phyloP scores from a whole-genome alignment of 2,888 invertebrate species.

The Eristalis pertinax region DNA sequence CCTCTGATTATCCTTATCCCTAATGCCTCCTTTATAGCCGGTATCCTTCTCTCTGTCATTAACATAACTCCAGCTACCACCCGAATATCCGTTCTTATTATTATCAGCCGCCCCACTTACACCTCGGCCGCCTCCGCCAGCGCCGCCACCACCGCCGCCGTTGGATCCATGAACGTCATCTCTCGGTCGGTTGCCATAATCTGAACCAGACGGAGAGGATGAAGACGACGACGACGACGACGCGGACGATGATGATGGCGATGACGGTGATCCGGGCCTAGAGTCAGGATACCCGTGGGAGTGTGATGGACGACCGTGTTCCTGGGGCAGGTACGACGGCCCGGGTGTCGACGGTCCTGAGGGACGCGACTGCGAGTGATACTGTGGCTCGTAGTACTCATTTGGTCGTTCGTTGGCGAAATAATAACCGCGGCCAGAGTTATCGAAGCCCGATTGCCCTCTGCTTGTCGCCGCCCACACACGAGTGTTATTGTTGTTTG shows the following conservation, averaged over 20 bases:
- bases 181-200: slow-evolving; percentile 75
- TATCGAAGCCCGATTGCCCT: slow-evolving; percentile 85
- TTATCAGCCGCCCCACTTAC: slow-evolving; percentile 56
- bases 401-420: slow-evolving; percentile 83
- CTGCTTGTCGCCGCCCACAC: slow-evolving; percentile 76
- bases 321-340: slow-evolving; percentile 57
- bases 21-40: slow-evolving; percentile 71
- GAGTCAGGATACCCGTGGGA: slow-evolving; percentile 56
- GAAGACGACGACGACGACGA: slow-evolving; percentile 60
- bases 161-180: slow-evolving; percentile 60
- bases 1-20: slow-evolving; percentile 77
- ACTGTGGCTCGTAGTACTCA: slow-evolving; percentile 70
- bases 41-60: slow-evolving; percentile 74
- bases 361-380: slow-evolving; percentile 49
- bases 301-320: slow-evolving; percentile 67
- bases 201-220: slow-evolving; percentile 49
- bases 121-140: slow-evolving; percentile 54
- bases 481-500: not conserved
- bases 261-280: slow-evolving; percentile 62
- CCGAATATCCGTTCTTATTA: slow-evolving; percentile 72
- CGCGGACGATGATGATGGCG: slow-evolving; percentile 60
- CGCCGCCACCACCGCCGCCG: slow-evolving; percentile 49
- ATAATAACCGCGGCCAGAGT: slow-evolving; percentile 85
- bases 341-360: slow-evolving; percentile 63
- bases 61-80: slow-evolving; percentile 74